phyloP scores from a whole-genome alignment of 2,113 vertebrate genomes.

The Xiphorhynchus elegans region DNA sequence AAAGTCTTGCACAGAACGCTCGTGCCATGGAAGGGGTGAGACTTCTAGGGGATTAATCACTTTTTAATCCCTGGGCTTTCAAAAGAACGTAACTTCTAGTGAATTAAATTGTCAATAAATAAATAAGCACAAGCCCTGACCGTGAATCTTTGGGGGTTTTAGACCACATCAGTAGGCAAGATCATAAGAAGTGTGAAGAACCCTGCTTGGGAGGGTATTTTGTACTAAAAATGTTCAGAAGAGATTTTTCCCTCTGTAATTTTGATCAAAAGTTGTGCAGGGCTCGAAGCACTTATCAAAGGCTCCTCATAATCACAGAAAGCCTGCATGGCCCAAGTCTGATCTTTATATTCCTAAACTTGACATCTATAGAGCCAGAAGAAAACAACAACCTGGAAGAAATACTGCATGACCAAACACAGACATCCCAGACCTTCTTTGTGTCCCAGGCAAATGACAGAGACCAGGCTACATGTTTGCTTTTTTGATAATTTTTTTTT shows the following conservation, averaged over 20 bases:
- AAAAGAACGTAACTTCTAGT: not conserved
- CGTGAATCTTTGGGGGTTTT: not conserved
- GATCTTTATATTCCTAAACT: not conserved
- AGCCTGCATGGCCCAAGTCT: not conserved
- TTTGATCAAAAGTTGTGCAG: not conserved
- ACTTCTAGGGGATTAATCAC: not conserved
- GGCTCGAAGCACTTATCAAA: not conserved
- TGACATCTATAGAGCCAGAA: not conserved
- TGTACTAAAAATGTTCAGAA: not conserved
- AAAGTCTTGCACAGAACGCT: not conserved
- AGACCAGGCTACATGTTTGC: not conserved
- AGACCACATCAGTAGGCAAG: not conserved
- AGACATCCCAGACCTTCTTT: not conserved
- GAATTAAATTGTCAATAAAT: not conserved
- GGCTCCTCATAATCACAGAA: not conserved
- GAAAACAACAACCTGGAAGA: not conserved
- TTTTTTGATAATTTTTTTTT: conserved; percentile 54
- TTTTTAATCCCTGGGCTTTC: not conserved
- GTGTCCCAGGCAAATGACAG: conserved; percentile 51
- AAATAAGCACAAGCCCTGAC: not conserved
- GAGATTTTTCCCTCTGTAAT: not conserved
- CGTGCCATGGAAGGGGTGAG: not conserved
- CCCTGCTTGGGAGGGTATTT: not conserved
- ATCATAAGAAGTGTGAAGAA: not conserved
- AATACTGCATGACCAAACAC: not conserved